These are phyloP conservation scores for Dipodomys merriami DNA, from an alignment of 2,113 vertebrate species.

Conservation along the genomic window DNA sequence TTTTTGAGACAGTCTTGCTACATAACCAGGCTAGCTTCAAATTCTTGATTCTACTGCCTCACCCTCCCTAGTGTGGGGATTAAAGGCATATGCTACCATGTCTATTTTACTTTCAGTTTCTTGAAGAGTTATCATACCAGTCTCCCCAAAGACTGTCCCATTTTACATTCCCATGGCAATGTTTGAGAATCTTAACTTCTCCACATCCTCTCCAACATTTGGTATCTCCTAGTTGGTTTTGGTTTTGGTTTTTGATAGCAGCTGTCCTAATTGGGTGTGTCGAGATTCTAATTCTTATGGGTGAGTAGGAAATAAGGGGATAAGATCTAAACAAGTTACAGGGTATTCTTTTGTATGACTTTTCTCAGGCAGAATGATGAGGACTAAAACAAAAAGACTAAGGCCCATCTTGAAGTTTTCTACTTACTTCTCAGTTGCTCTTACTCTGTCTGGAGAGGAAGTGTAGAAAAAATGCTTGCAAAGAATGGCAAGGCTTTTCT, in stretches of 20 bases:
- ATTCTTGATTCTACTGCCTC: neutral
- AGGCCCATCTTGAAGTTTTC: neutral
- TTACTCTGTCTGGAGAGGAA: constrained; percentile 11
- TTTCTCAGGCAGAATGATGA: neutral
- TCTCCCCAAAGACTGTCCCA: neutral
- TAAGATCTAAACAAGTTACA: neutral
- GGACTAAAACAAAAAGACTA: neutral
- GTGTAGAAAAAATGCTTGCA: neutral
- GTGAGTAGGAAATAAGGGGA: neutral
- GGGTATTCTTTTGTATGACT: neutral
- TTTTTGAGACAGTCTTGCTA: neutral
- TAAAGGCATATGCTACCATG: neutral
- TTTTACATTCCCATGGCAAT: neutral
- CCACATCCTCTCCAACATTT: neutral
- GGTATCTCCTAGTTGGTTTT: neutral
- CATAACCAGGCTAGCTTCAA: neutral
- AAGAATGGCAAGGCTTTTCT: neutral
- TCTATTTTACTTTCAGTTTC: neutral
- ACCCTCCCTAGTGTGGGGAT: neutral
- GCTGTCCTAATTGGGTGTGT: neutral
- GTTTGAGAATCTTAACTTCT: neutral
- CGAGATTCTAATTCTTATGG: constrained; percentile 12
- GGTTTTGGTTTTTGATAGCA: neutral
- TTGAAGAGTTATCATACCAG: neutral
- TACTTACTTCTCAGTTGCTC: neutral